These are phyloP conservation scores for Proteles cristata DNA, from an alignment of 2,113 vertebrate species.

Conservation along the genomic window DNA sequence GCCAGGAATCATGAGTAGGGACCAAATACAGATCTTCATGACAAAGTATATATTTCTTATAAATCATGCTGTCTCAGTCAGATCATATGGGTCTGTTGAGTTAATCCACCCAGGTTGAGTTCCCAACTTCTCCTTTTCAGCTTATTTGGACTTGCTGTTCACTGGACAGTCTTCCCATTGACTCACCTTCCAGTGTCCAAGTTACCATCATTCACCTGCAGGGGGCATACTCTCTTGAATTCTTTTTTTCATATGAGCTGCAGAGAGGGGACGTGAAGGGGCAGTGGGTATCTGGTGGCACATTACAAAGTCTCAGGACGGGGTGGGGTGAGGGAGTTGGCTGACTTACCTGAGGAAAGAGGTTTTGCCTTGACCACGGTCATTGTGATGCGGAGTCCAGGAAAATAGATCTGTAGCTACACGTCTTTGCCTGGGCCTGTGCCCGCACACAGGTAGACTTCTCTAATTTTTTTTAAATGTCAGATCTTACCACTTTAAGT, in stretches of 20 bases:
- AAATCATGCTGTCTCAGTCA: not conserved
- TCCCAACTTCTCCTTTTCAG: not conserved
- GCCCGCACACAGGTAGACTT: not conserved
- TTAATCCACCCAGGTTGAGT: not conserved
- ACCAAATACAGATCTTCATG: not conserved
- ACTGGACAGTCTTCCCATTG: not conserved
- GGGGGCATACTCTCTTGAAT: not conserved
- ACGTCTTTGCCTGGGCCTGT: accelerated
- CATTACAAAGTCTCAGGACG: too few relatives aligned
- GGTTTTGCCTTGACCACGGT: not conserved
- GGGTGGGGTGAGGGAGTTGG: not conserved
- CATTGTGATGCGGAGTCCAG: not conserved
- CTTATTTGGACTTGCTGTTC: not conserved
- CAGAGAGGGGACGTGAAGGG: not conserved
- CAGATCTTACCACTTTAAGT: not conserved
- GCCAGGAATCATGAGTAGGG: not conserved
- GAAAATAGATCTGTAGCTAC: too few relatives aligned
- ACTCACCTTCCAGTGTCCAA: not conserved
- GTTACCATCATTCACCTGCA: not conserved
- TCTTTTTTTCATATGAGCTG: not conserved
- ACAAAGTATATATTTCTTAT: not conserved
- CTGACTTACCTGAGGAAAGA: not conserved
- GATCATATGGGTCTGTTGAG: not conserved
- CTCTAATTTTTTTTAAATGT: not conserved
- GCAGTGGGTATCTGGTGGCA: too few relatives aligned